Evolutionary conservation across 2,113 vertebrate genomes (phyloP).

Genomic region (Thamnaconus septentrionalis): DNA sequence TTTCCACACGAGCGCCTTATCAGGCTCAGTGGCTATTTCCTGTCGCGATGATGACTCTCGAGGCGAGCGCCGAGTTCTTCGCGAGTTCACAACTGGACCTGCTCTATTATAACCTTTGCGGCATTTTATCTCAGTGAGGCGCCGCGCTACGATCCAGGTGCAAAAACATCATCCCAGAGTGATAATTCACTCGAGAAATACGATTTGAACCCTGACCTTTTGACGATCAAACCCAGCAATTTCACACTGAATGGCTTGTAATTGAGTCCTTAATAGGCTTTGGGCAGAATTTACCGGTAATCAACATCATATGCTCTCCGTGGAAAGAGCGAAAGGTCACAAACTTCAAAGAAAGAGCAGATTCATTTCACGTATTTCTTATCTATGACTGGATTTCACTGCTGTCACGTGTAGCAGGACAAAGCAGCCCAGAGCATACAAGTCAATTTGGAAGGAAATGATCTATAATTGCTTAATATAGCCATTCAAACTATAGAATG

Average conservation of each 20-base stretch:
- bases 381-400: constrained; percentile 50
- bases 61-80: not conserved
- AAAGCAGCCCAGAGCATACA: constrained; percentile 19
- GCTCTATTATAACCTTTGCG: too few species aligned
- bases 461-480: constrained; percentile 12
- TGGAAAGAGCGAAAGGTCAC: constrained; percentile 13
- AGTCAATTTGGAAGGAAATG: too few species aligned
- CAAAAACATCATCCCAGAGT: too few species aligned
- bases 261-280: too few species aligned
- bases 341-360: constrained; percentile 12
- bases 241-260: too few species aligned
- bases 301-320: constrained; percentile 40
- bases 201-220: too few species aligned
- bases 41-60: not conserved
- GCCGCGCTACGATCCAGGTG: too few species aligned
- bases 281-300: constrained; percentile 3
- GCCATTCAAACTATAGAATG: constrained; percentile 25
- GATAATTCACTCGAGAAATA: too few species aligned
- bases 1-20: constrained; percentile 48
- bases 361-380: constrained; percentile 25
- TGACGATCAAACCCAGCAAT: too few species aligned
- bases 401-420: constrained; percentile 13
- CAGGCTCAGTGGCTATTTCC: constrained; percentile 29
- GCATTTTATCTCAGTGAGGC: too few species aligned
- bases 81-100: not conserved